These are phyloP conservation scores for Halichoerus grypus DNA, from an alignment of 2,113 vertebrate species.

Conservation along the genomic window DNA sequence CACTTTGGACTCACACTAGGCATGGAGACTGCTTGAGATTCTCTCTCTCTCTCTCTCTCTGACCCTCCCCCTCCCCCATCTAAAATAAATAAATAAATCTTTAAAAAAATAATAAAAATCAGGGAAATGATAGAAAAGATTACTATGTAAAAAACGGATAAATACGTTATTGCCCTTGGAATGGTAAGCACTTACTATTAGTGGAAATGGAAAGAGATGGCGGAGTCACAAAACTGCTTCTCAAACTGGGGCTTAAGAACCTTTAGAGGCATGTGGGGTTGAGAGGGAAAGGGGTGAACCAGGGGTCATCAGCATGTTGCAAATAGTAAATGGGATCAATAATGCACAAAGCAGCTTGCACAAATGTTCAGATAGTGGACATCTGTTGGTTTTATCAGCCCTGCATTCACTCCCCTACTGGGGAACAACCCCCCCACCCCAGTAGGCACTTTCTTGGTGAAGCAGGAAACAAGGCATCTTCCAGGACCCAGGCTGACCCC, in stretches of 20 bases:
- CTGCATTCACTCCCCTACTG: background rate
- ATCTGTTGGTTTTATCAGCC: background rate
- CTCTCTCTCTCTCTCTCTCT: background rate
- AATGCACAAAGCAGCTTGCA: background rate
- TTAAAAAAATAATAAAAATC: background rate
- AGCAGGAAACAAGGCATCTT: background rate
- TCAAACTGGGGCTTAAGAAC: slow-evolving; percentile 3
- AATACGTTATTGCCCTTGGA: background rate
- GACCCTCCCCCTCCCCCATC: background rate
- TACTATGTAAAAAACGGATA: background rate
- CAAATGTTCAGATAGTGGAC: background rate
- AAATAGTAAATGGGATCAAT: background rate
- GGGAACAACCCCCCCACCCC: background rate
- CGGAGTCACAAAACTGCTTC: background rate
- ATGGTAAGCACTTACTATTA: background rate
- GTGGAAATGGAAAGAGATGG: background rate
- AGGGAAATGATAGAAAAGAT: slow-evolving; percentile 7
- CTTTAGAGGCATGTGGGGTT: background rate
- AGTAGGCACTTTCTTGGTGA: background rate
- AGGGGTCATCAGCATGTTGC: background rate
- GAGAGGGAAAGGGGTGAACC: background rate
- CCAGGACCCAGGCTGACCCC: background rate
- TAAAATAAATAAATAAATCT: background rate
- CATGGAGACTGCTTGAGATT: background rate
- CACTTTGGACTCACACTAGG: background rate